These are phyloP conservation scores for Bubo bubo DNA, from an alignment of 2,113 vertebrate genomes.

Conservation along the genomic window DNA sequence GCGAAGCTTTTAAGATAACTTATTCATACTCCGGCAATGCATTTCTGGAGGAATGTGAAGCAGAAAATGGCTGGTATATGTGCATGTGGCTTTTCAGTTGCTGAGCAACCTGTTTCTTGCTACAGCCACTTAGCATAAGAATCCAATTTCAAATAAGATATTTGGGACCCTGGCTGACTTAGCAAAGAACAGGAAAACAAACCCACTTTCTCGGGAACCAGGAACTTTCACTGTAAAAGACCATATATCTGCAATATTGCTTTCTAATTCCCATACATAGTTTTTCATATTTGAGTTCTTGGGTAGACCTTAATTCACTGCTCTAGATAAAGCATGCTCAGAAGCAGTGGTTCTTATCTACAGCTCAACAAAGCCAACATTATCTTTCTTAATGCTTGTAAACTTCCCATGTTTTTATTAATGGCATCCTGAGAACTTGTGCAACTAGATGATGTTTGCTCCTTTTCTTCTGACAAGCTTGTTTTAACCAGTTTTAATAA, in stretches of 20 bases:
- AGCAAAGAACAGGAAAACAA: background rate
- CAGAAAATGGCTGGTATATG: background rate
- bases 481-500: constrained; percentile 15
- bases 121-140: background rate
- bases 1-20: background rate
- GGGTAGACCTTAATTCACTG: constrained; percentile 8
- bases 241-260: background rate
- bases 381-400: constrained; percentile 10
- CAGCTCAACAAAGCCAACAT: background rate
- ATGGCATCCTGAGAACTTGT: constrained; percentile 11
- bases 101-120: constrained; percentile 35
- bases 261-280: background rate
- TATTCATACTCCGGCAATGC: background rate
- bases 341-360: constrained; percentile 23
- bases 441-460: background rate
- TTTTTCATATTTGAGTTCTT: background rate
- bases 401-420: constrained; percentile 42
- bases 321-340: background rate
- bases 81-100: background rate
- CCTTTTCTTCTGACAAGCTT: background rate
- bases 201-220: background rate
- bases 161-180: background rate
- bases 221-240: background rate
- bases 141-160: background rate
- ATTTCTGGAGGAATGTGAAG: background rate